Conservation (phyloP, 2,113 vertebrate genomes). For the Leptobrachium leishanense region DNA sequence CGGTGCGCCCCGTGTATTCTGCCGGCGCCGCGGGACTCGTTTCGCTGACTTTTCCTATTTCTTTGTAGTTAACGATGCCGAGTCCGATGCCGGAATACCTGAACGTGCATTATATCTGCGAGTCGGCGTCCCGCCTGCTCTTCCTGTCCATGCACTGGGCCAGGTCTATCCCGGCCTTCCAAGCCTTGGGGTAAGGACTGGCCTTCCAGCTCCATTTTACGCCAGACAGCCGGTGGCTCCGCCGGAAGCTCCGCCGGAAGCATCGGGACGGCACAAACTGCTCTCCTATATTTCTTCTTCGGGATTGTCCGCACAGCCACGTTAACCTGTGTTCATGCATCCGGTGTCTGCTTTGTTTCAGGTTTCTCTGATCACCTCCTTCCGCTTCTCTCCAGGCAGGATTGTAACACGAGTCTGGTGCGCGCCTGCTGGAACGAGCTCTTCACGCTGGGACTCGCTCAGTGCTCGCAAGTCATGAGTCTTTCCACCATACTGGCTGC, state of each 20-base stretch:
- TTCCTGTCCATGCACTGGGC: conserved; percentile 99
- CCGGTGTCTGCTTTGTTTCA: no score
- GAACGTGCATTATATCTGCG: conserved; percentile 98
- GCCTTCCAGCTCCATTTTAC: background rate
- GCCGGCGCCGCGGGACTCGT: no score
- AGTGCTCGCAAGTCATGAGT: conserved; percentile 96
- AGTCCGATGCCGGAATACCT: conserved; percentile 97
- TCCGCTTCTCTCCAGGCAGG: conserved; percentile 74
- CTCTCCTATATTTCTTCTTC: no score
- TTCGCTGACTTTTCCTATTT: background rate
- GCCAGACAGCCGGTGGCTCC: no score
- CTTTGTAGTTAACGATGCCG: conserved; percentile 90
- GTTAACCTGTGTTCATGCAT: no score
- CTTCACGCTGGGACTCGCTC: conserved; percentile 93
- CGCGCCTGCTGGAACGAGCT: conserved; percentile 97
- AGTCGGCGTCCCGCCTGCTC: conserved; percentile 94
- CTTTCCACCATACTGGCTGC: conserved; percentile 94
- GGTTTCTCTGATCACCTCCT: background rate
- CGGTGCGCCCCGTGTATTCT: no score
- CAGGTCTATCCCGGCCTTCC: conserved; percentile 95
- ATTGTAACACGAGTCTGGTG: conserved; percentile 91
- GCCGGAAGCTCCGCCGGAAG: no score
- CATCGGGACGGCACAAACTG: no score
- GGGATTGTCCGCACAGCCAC: no score
- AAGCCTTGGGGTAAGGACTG: conserved; percentile 87